Evolutionary conservation across 2,888 invertebrate genomes (phyloP).

Genomic region (Scrobipalpa atriplicella): DNA sequence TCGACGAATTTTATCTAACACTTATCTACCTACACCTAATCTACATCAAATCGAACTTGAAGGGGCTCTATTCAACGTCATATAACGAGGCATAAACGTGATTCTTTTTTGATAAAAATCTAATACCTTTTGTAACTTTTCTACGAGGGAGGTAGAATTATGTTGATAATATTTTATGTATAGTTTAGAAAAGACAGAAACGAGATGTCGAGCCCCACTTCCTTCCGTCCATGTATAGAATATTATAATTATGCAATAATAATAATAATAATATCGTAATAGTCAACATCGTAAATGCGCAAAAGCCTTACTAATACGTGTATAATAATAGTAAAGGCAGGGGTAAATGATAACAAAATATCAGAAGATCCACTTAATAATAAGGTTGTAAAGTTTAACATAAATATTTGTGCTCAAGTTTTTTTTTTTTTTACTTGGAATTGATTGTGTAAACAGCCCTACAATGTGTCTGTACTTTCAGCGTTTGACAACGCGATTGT

Average conservation of each 20-base stretch:
- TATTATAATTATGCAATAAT: constrained; percentile 40
- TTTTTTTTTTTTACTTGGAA: too few relatives aligned
- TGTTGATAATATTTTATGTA: not conserved
- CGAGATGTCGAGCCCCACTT: constrained; percentile 48
- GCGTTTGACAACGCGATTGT: constrained; percentile 7
- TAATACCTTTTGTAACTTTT: constrained; percentile 28
- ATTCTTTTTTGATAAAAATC: constrained; percentile 22
- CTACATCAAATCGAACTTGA: constrained; percentile 71
- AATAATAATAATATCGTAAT: constrained; percentile 67
- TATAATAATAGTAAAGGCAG: constrained; percentile 64
- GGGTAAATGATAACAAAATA: constrained; percentile 77
- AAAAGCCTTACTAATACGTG: constrained; percentile 73
- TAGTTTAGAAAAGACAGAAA: not conserved
- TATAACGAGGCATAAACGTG: constrained; percentile 39
- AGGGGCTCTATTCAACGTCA: constrained; percentile 53
- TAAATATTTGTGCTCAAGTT: constrained; percentile 51
- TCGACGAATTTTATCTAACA: constrained; percentile 64
- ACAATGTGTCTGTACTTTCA: not conserved
- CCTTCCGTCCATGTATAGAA: constrained; percentile 52
- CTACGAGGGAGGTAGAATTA: constrained; percentile 40
- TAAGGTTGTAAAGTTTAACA: constrained; percentile 53
- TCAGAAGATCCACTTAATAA: constrained; percentile 52
- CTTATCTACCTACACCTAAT: constrained; percentile 63
- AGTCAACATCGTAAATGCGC: constrained; percentile 81
- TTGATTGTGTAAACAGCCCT: constrained; percentile 42